Conservation (phyloP, 2,888 invertebrate genomes). For the Entomobrya proxima region DNA sequence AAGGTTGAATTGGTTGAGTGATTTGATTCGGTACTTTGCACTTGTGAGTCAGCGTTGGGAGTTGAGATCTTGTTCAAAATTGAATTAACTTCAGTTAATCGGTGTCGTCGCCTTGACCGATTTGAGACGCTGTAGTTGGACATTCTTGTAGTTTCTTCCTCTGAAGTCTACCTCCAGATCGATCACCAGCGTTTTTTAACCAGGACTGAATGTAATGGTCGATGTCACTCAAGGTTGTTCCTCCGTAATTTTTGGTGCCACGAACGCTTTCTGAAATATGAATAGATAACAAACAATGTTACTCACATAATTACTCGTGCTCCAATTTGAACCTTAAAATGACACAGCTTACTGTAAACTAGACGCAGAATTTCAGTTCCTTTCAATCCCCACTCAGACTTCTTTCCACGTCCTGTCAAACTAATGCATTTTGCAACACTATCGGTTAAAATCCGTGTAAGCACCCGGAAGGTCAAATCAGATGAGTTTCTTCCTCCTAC, state of each 20-base stretch:
- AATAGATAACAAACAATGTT: no score
- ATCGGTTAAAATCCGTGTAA: no score
- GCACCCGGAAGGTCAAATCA: no score
- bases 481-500: no score
- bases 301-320: not conserved
- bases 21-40: no score
- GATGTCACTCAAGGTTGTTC: not conserved
- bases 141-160: not conserved
- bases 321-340: not conserved
- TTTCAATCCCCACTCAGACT: not conserved
- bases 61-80: no score
- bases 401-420: not conserved
- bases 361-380: not conserved
- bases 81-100: not conserved
- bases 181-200: not conserved
- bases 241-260: not conserved
- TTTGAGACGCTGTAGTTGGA: not conserved
- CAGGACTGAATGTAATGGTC: not conserved
- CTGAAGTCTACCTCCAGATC: not conserved
- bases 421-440: not conserved
- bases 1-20: no score
- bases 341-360: not conserved
- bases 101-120: not conserved
- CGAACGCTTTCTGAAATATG: not conserved
- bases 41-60: no score